Conservation (phyloP, 2,113 vertebrate genomes). For the Geothlypis trichas region DNA sequence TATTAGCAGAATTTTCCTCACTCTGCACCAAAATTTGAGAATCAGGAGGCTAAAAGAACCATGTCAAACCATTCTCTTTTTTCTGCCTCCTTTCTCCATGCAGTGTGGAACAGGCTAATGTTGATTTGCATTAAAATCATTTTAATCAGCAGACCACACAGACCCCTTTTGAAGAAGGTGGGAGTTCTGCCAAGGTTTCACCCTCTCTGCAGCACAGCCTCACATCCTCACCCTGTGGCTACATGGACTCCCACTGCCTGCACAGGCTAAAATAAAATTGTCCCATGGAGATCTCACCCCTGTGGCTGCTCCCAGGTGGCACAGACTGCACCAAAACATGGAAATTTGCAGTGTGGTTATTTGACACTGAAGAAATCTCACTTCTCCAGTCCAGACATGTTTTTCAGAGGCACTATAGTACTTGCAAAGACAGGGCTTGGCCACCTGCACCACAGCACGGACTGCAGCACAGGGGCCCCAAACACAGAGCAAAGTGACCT, state of each 20-base stretch:
- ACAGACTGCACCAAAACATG: neutral
- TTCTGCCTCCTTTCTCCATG: neutral
- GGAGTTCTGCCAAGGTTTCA: neutral
- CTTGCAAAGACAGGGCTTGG: neutral
- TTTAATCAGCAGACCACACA: neutral
- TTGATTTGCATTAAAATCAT: neutral
- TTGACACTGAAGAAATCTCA: neutral
- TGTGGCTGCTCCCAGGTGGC: rapidly evolving
- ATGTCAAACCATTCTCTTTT: neutral
- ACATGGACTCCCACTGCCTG: neutral
- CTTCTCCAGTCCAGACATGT: neutral
- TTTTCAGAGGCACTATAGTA: neutral
- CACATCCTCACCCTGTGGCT: neutral
- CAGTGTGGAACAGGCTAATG: neutral
- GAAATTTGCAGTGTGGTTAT: neutral
- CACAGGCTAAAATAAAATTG: neutral
- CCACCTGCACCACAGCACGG: neutral
- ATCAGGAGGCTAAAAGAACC: neutral
- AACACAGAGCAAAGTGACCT: neutral
- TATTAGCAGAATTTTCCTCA: neutral
- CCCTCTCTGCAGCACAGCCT: neutral
- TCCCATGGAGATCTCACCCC: neutral
- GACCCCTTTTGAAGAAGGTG: neutral
- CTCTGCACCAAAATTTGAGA: neutral
- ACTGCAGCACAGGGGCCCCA: neutral